A percentile compares a stretch with the other conserved stretches of the same genome.
phyloP scores from a whole-genome alignment of 2,888 invertebrate genomes.

The Phyllotreta cruciferae region DNA sequence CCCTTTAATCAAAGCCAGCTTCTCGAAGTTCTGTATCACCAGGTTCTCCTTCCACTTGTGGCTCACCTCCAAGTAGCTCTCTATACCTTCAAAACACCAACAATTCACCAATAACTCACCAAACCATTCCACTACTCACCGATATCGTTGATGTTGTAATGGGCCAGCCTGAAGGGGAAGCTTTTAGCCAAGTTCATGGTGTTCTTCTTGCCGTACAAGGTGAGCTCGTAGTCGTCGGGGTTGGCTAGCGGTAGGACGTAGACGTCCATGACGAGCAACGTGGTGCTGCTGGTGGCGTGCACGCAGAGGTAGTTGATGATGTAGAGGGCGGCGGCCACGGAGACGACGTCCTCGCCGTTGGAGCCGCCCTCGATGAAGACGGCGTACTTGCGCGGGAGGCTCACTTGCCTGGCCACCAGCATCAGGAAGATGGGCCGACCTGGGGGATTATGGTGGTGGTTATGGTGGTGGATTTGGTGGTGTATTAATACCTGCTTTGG shows the following conservation, averaged over 20 bases:
- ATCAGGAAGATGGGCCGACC: constrained; percentile 18
- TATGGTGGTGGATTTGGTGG: too few relatives aligned
- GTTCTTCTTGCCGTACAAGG: constrained; percentile 1
- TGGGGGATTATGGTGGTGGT: background rate
- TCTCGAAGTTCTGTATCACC: constrained; percentile 1
- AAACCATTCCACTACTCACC: background rate
- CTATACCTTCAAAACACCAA: background rate
- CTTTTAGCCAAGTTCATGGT: constrained; percentile 11
- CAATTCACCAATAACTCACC: background rate
- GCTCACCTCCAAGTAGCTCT: constrained; percentile 10
- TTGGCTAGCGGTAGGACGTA: constrained; percentile 15
- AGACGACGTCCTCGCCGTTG: constrained; percentile 11
- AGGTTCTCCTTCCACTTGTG: constrained; percentile 20
- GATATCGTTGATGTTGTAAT: constrained; percentile 14
- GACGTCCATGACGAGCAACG: constrained; percentile 9
- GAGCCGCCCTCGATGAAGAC: constrained; percentile 25
- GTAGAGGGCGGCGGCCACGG: constrained; percentile 10
- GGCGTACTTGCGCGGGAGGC: background rate
- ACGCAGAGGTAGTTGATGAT: constrained; percentile 17
- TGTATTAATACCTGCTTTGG: constrained; percentile 13
- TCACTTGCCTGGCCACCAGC: constrained; percentile 3
- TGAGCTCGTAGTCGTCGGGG: constrained; percentile 15
- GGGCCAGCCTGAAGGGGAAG: constrained; percentile 15
- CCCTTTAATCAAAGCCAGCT: constrained; percentile 4
- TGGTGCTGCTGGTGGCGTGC: background rate